phyloP scores from a whole-genome alignment of 2,888 invertebrate genomes.

The Scelioninae gen. 1 region DNA sequence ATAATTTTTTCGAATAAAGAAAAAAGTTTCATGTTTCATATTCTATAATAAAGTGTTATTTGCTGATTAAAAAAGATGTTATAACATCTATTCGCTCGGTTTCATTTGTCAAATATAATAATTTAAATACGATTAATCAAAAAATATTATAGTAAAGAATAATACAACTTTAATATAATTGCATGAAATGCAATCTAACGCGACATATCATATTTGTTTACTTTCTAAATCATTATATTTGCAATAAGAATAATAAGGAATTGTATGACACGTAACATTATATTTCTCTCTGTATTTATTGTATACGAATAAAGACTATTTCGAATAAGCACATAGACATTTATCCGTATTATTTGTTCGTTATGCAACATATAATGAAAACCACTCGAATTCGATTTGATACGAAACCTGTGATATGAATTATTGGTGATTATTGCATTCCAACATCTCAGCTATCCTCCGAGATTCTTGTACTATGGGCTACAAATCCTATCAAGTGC shows the following conservation, averaged over 20 bases:
- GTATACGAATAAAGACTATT: conserved; percentile 9
- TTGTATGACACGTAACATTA: too few species aligned
- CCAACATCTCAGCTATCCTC: conserved; percentile 58
- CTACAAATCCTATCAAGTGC: conserved; percentile 76
- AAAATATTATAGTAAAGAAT: too few species aligned
- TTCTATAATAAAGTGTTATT: too few species aligned
- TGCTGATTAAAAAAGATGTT: too few species aligned
- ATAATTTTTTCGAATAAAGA: background rate
- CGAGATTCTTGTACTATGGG: conserved; percentile 73
- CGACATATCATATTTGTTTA: too few species aligned
- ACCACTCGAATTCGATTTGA: conserved; percentile 60
- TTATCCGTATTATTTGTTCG: conserved; percentile 36
- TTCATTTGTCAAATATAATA: too few species aligned
- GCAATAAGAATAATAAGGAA: conserved; percentile 1
- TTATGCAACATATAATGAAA: conserved; percentile 58
- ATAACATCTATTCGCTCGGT: too few species aligned
- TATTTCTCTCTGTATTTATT: background rate
- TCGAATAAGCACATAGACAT: background rate
- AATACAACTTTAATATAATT: too few species aligned
- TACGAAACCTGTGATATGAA: conserved; percentile 59
- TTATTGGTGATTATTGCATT: conserved; percentile 69
- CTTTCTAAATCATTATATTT: too few species aligned
- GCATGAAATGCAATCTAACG: too few species aligned
- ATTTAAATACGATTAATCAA: too few species aligned
- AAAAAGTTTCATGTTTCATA: too few species aligned